A percentile compares a stretch with the other conserved stretches of the same genome.
These are phyloP conservation scores for Therioaphis trifolii DNA, from an alignment of 2,888 invertebrate species.

Conservation along the genomic window DNA sequence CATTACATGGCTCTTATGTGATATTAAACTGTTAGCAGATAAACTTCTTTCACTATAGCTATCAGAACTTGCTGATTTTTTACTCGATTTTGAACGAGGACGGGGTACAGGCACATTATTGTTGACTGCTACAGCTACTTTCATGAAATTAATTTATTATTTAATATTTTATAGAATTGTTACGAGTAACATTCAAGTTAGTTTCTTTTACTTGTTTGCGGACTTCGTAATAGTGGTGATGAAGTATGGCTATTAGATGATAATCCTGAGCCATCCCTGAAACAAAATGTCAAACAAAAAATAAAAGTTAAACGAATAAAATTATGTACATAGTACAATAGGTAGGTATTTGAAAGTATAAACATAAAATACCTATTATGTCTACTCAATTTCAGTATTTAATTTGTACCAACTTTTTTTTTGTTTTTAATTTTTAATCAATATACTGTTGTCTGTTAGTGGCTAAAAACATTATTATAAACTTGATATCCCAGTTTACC, in stretches of 20 bases:
- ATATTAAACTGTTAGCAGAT: conserved; percentile 23
- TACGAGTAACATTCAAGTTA: not conserved
- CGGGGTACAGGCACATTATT: conserved; percentile 11
- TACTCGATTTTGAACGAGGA: conserved; percentile 50
- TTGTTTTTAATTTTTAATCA: no score
- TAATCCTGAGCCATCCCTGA: conserved; percentile 29
- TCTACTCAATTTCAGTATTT: no score
- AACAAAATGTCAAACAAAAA: not conserved
- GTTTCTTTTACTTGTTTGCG: conserved; percentile 40
- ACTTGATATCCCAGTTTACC: no score
- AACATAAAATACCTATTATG: no score
- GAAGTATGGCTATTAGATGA: conserved; percentile 26
- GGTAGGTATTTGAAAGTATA: no score
- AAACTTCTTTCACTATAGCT: conserved; percentile 37
- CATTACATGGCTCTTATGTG: conserved; percentile 36
- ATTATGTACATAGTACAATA: no score
- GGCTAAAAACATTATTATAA: no score
- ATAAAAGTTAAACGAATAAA: no score
- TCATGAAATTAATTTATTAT: conserved; percentile 4
- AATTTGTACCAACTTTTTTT: no score
- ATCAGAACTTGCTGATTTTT: conserved; percentile 19
- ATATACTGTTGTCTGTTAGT: no score
- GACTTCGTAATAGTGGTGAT: conserved; percentile 24
- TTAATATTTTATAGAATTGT: not conserved
- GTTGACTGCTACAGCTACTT: not conserved